A percentile compares a stretch with the other conserved stretches of the same genome.
phyloP scores from a whole-genome alignment of 2,797 vertebrate species.

The Pipistrellus kuhlii region DNA sequence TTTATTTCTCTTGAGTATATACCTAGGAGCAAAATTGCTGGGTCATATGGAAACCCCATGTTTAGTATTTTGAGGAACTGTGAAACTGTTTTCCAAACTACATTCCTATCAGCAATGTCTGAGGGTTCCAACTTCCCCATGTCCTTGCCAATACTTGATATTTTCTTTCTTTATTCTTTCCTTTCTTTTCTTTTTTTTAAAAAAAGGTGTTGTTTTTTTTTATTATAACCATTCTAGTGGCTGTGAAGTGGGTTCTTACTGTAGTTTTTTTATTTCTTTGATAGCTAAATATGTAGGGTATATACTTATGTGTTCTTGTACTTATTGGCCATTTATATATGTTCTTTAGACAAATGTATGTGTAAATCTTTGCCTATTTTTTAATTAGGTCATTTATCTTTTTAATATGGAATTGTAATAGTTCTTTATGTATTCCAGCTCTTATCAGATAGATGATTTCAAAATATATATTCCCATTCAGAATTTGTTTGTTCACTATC shows the following conservation, averaged over 20 bases:
- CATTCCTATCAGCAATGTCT: not conserved
- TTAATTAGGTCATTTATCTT: not conserved
- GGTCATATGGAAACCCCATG: not conserved
- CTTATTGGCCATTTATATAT: not conserved
- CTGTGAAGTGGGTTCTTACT: not conserved
- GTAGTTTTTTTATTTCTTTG: not conserved
- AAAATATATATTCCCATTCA: not conserved
- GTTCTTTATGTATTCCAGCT: not conserved
- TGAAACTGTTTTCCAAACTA: not conserved
- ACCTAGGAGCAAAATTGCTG: not conserved
- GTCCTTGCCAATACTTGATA: not conserved
- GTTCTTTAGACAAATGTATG: not conserved
- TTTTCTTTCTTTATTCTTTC: not conserved
- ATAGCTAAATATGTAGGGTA: not conserved
- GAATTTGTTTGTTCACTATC: not conserved
- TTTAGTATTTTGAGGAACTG: not conserved
- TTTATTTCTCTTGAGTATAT: not conserved
- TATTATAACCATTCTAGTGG: not conserved
- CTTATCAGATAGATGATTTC: not conserved
- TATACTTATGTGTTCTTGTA: not conserved
- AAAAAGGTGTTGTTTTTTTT: not conserved
- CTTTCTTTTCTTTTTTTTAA: not conserved
- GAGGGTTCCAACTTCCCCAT: not conserved
- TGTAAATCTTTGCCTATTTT: conserved; percentile 21
- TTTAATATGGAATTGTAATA: not conserved